These are phyloP conservation scores for Diarsia mendica DNA, from an alignment of 2,888 invertebrate species.

Conservation along the genomic window DNA sequence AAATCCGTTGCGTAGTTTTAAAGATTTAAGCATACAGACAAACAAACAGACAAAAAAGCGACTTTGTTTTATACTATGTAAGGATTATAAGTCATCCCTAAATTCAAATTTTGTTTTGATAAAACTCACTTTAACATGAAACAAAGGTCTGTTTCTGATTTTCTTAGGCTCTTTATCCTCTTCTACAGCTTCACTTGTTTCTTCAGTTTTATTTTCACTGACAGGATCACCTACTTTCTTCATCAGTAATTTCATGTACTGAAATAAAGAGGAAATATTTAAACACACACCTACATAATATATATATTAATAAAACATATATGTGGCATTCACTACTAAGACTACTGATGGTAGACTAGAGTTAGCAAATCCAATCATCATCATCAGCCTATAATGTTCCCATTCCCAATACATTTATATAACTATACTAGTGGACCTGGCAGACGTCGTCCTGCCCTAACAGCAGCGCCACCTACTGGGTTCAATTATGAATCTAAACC, in stretches of 20 bases:
- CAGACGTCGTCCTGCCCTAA: no score
- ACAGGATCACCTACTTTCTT: slow-evolving; percentile 82
- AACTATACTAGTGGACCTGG: no score
- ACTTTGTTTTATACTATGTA: no score
- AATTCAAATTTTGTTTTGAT: background rate
- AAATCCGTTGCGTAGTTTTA: no score
- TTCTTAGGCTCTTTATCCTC: slow-evolving; percentile 76
- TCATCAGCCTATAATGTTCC: no score
- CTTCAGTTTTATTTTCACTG: slow-evolving; percentile 67
- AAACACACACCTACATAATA: no score
- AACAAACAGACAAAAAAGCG: no score
- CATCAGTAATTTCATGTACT: slow-evolving; percentile 94
- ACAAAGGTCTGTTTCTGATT: slow-evolving; percentile 85
- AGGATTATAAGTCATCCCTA: background rate
- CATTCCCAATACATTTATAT: no score
- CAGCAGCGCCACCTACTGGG: no score
- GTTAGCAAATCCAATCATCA: background rate
- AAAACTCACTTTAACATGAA: slow-evolving; percentile 83
- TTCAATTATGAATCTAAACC: no score
- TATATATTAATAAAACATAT: no score
- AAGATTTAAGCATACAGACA: no score
- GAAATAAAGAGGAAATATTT: slow-evolving; percentile 68
- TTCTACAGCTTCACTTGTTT: slow-evolving; percentile 64
- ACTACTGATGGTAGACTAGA: background rate
- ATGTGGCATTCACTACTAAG: background rate